Percentiles rank a stretch among this genome's conserved stretches.
phyloP scores from a whole-genome alignment of 2,113 vertebrate species.

The Rafetus swinhoei region DNA sequence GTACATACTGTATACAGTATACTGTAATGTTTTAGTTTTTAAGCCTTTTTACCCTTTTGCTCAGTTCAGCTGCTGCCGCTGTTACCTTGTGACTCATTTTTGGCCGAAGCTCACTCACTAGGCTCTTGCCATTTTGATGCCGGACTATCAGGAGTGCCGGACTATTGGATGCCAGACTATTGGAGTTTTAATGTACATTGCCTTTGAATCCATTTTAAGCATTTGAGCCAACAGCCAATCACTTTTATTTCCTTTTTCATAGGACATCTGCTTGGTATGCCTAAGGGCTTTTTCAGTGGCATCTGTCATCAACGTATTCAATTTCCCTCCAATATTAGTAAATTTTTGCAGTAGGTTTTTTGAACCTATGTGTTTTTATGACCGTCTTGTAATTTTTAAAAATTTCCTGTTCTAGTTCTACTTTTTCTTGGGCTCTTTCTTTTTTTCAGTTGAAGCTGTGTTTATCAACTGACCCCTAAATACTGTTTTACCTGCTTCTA shows the following conservation, averaged over 20 bases:
- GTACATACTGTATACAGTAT: too few relatives aligned
- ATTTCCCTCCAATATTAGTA: not conserved
- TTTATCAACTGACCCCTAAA: not conserved
- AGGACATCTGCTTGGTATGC: not conserved
- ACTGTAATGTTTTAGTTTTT: too few relatives aligned
- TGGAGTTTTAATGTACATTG: too few relatives aligned
- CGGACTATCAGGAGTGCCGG: too few relatives aligned
- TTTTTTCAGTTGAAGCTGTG: not conserved
- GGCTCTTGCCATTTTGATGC: too few relatives aligned
- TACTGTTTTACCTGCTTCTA: not conserved
- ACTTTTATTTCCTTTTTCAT: not conserved
- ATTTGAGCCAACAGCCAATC: not conserved
- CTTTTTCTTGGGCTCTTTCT: not conserved
- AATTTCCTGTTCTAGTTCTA: not conserved
- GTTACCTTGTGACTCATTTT: too few relatives aligned
- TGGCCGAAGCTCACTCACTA: too few relatives aligned
- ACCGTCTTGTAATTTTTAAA: too few relatives aligned
- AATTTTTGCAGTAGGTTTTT: not conserved
- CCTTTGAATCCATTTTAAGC: not conserved
- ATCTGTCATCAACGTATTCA: not conserved
- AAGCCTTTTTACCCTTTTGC: too few relatives aligned
- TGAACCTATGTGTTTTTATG: too few relatives aligned
- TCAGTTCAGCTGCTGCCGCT: too few relatives aligned
- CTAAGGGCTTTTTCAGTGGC: not conserved
- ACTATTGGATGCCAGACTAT: too few relatives aligned